phyloP scores from a whole-genome alignment of 2,888 invertebrate species.

The Euphydryas editha region DNA sequence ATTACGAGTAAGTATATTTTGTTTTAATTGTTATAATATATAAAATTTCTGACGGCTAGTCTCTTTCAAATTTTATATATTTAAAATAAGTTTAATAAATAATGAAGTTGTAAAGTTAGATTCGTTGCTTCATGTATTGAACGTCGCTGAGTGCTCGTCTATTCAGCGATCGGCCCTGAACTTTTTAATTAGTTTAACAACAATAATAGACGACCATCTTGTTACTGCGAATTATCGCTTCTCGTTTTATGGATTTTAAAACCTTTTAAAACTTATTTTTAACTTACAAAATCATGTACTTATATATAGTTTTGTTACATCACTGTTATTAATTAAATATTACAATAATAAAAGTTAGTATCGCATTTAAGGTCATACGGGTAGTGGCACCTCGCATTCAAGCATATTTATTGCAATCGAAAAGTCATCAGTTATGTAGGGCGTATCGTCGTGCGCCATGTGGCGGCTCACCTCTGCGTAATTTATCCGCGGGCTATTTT shows the following conservation, averaged over 20 bases:
- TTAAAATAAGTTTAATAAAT: conserved; percentile 16
- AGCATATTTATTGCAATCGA: conserved; percentile 80
- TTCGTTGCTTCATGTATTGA: conserved; percentile 48
- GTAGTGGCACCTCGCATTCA: conserved; percentile 48
- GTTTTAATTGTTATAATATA: no score
- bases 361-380: conserved; percentile 38
- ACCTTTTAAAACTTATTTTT: neutral
- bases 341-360: conserved; percentile 23
- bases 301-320: neutral
- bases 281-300: neutral
- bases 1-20: no score
- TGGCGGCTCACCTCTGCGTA: conserved; percentile 69
- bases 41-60: no score
- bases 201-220: conserved; percentile 67
- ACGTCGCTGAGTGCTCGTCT: conserved; percentile 52
- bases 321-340: neutral
- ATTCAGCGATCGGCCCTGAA: conserved; percentile 62
- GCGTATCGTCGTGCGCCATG: conserved; percentile 77
- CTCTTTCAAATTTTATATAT: neutral
- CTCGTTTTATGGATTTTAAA: conserved; percentile 29
- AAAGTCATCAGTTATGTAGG: conserved; percentile 83
- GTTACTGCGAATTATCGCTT: conserved; percentile 60
- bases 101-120: conserved; percentile 31
- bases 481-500: conserved; percentile 77
- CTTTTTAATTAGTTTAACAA: conserved; percentile 78